phyloP scores from a whole-genome alignment of 1,140 invertebrate genomes.

The Amyelois transitella region DNA sequence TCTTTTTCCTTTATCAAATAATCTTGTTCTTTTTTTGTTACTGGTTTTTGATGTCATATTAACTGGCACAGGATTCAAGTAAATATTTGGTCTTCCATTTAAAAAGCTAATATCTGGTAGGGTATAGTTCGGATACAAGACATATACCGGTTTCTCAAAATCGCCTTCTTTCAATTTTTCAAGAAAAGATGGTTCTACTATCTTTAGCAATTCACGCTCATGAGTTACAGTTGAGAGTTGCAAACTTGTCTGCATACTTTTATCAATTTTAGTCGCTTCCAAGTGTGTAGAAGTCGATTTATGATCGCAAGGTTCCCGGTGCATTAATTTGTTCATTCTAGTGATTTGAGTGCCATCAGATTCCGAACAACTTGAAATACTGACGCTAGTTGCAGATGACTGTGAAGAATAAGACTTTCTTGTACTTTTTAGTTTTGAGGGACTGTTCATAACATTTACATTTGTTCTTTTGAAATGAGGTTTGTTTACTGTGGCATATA shows the following conservation, averaged over 20 bases:
- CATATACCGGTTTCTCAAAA: slow-evolving; percentile 85
- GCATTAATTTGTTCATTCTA: slow-evolving; percentile 57
- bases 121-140: slow-evolving; percentile 94
- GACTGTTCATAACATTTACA: slow-evolving; percentile 73
- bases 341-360: slow-evolving; percentile 72
- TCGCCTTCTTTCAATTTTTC: slow-evolving; percentile 79
- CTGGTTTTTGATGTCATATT: slow-evolving; percentile 54
- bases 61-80: slow-evolving; percentile 72
- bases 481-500: slow-evolving; percentile 72
- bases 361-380: slow-evolving; percentile 73
- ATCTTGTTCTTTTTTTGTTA: slow-evolving; percentile 49
- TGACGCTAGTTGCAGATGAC: slow-evolving; percentile 69
- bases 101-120: slow-evolving; percentile 92
- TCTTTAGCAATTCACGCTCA: slow-evolving; percentile 68
- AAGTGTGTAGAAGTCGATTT: slow-evolving; percentile 75
- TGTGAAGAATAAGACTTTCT: slow-evolving; percentile 64
- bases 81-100: slow-evolving; percentile 76
- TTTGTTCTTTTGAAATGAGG: slow-evolving; percentile 61
- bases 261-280: slow-evolving; percentile 78
- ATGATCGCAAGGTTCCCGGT: slow-evolving; percentile 56
- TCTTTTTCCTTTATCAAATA: slow-evolving; percentile 71
- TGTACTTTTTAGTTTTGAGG: slow-evolving; percentile 57
- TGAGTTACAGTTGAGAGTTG: slow-evolving; percentile 49
- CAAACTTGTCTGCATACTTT: slow-evolving; percentile 81
- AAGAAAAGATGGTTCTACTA: slow-evolving; percentile 79